Conservation (phyloP, 2,797 vertebrate genomes). For the Enteromius mattozi region DNA sequence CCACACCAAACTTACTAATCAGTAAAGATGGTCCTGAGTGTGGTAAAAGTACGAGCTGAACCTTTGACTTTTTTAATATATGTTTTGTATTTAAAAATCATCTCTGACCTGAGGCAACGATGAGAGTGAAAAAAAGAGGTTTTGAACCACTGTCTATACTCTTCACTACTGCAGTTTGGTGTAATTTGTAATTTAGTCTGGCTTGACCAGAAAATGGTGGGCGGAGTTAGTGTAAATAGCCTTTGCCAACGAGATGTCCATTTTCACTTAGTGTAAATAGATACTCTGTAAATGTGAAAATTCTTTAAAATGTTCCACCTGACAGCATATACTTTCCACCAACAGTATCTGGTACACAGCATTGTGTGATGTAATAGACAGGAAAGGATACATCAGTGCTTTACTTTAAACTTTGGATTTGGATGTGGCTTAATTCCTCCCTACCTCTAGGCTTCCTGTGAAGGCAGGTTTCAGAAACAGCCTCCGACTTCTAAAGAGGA, state of each 20-base stretch:
- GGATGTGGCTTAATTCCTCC: neutral
- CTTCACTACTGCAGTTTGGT: neutral
- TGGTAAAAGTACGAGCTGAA: neutral
- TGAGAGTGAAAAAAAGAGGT: neutral
- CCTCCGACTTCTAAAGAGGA: conserved; percentile 6
- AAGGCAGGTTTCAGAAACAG: neutral
- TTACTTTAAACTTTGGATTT: neutral
- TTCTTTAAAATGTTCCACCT: neutral
- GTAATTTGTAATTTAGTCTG: neutral
- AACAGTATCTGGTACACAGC: neutral
- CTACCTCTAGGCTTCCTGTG: neutral
- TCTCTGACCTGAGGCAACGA: too few relatives aligned
- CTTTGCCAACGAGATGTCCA: neutral
- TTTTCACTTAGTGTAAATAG: neutral
- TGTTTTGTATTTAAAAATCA: too few relatives aligned
- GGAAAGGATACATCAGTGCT: neutral
- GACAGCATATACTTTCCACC: neutral
- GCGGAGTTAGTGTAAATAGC: neutral
- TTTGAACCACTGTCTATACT: neutral
- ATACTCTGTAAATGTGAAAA: neutral
- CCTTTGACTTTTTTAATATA: too few relatives aligned
- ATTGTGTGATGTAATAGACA: neutral
- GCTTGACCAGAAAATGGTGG: neutral
- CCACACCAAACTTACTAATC: neutral
- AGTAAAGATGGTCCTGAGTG: neutral